phyloP scores from a whole-genome alignment of 2,888 invertebrate species.

The Xylota sylvarum region DNA sequence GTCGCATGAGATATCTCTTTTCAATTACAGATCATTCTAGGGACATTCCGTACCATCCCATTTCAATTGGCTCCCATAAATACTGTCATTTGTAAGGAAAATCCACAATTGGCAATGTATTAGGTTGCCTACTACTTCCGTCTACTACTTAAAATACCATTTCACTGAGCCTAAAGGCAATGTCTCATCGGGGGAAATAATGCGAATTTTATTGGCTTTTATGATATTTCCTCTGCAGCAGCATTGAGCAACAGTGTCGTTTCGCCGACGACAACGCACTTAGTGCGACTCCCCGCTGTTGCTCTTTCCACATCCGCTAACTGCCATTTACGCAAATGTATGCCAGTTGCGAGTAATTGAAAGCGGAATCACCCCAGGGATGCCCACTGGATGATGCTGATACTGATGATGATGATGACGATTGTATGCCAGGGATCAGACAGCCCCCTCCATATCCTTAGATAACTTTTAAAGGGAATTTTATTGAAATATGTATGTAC shows the following conservation, averaged over 20 bases:
- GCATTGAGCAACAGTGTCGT: constrained; percentile 35
- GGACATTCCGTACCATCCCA: background rate
- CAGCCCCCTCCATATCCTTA: background rate
- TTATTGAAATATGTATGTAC: constrained; percentile 26
- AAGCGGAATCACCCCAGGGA: constrained; percentile 58
- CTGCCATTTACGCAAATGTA: constrained; percentile 51
- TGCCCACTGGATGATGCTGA: constrained; percentile 33
- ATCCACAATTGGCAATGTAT: background rate
- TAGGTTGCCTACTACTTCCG: constrained; percentile 1
- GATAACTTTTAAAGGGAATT: background rate
- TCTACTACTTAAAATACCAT: constrained; percentile 27
- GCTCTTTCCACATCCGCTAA: constrained; percentile 32
- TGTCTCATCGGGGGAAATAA: constrained; percentile 36
- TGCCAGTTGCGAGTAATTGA: constrained; percentile 59
- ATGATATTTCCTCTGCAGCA: constrained; percentile 31
- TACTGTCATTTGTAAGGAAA: constrained; percentile 4
- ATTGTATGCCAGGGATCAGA: constrained; percentile 6
- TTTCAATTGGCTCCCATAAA: background rate
- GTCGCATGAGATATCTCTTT: background rate
- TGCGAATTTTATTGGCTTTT: constrained; percentile 63
- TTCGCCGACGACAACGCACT: constrained; percentile 17
- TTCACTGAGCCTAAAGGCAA: constrained; percentile 35
- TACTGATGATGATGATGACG: constrained; percentile 32
- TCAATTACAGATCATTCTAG: background rate
- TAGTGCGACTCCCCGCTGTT: constrained; percentile 2